Evolutionary conservation across 2,888 invertebrate genomes (phyloP).

Genomic region (Nephrotoma appendiculata): DNA sequence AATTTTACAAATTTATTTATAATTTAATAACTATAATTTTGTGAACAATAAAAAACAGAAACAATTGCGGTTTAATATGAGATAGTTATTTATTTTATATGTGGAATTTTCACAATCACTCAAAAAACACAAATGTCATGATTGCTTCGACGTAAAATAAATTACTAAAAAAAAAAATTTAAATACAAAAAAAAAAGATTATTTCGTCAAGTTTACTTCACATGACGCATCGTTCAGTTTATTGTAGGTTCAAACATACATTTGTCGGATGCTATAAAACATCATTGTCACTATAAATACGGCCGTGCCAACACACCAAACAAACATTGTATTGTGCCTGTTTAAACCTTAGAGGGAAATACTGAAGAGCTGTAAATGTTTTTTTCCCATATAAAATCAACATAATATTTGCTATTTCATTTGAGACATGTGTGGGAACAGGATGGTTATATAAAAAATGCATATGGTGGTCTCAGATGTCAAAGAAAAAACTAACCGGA

Average conservation of each 20-base stretch:
- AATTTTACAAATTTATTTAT: background rate
- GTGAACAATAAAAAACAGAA: background rate
- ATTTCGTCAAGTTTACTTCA: background rate
- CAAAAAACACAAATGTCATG: conserved; percentile 2
- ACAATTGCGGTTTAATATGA: background rate
- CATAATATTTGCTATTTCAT: no score
- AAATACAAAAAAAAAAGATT: background rate
- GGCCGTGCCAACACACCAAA: no score
- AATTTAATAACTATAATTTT: background rate
- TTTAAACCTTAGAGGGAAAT: no score
- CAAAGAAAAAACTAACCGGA: no score
- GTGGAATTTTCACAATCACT: background rate
- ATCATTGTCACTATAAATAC: no score
- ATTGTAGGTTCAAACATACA: background rate
- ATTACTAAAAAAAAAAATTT: background rate
- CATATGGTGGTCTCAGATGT: no score
- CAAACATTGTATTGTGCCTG: no score
- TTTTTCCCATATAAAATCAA: no score
- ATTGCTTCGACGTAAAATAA: conserved; percentile 3
- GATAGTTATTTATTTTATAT: background rate
- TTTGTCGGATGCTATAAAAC: background rate
- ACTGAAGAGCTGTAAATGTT: no score
- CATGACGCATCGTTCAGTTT: background rate
- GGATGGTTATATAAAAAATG: no score
- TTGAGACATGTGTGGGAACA: no score